Evolutionary conservation across 35 echinoderm and acorn worm genomes (phyloP).

Genomic region (Chiridota heheva): DNA sequence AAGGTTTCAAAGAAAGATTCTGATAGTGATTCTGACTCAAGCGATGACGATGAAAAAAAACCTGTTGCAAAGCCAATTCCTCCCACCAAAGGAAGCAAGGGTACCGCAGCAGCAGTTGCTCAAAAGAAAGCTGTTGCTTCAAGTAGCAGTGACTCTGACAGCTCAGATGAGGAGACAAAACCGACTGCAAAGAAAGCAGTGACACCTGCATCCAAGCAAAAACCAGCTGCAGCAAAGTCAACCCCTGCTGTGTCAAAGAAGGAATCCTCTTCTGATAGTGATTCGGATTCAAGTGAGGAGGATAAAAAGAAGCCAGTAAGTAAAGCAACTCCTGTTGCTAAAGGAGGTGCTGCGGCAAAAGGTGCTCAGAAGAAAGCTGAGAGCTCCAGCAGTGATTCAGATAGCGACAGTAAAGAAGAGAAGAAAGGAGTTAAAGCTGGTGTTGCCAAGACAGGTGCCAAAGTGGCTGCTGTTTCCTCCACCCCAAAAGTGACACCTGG

Average conservation of each 20-base stretch:
- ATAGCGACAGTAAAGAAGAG: too few relatives aligned
- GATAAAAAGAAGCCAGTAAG: not conserved
- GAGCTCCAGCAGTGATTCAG: not conserved
- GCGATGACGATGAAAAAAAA: too few relatives aligned
- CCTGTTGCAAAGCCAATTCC: too few relatives aligned
- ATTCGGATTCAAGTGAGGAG: not conserved
- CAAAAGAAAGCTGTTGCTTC: too few relatives aligned
- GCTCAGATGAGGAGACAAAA: conserved; percentile 18
- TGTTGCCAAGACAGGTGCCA: too few relatives aligned
- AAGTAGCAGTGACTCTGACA: not conserved
- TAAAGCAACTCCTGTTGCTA: too few relatives aligned
- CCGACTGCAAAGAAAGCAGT: not conserved
- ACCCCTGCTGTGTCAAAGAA: conserved; percentile 3
- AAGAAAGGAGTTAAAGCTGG: too few relatives aligned
- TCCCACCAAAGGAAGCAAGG: too few relatives aligned
- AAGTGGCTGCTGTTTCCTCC: too few relatives aligned
- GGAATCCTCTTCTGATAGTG: conserved; percentile 28
- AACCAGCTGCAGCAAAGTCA: not conserved
- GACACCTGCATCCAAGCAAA: conserved; percentile 1
- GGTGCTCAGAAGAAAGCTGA: conserved; percentile 5
- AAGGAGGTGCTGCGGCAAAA: too few relatives aligned
- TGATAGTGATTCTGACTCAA: conserved; percentile 12
- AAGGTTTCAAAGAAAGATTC: not conserved
- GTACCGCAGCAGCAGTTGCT: too few relatives aligned
- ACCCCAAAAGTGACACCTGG: too few relatives aligned